These are phyloP conservation scores for Lasius platythorax DNA, from an alignment of 2,888 invertebrate species.

Conservation along the genomic window DNA sequence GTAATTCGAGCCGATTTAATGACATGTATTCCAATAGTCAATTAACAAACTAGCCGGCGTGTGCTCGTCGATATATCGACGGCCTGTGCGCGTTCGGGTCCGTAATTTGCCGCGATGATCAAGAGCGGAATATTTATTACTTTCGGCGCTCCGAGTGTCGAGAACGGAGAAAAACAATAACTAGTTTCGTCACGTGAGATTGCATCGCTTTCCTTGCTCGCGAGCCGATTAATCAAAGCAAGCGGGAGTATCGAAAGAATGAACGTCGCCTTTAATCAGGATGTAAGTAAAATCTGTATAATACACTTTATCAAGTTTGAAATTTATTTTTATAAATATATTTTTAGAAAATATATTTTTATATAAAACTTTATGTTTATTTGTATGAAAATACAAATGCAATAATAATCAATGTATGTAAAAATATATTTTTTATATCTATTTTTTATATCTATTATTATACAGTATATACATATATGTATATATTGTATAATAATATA, in stretches of 20 bases:
- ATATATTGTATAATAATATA: too few relatives aligned
- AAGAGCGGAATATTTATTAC: conserved; percentile 59
- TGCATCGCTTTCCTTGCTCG: conserved; percentile 22
- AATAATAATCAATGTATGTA: neutral
- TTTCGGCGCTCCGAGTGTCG: conserved; percentile 1
- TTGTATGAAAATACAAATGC: neutral
- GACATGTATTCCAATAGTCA: conserved; percentile 57
- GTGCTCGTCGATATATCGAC: conserved; percentile 40
- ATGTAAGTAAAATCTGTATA: neutral
- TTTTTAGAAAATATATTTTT: too few relatives aligned
- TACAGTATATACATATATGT: too few relatives aligned
- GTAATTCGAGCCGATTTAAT: conserved; percentile 39
- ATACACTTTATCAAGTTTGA: neutral
- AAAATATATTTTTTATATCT: conserved; percentile 8
- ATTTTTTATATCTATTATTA: too few relatives aligned
- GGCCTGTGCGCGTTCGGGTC: conserved; percentile 63
- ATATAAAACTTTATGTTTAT: neutral
- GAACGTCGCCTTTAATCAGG: conserved; percentile 24
- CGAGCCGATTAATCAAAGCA: conserved; percentile 32
- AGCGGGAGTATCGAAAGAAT: conserved; percentile 20
- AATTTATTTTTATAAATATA: conserved; percentile 18
- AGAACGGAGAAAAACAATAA: conserved; percentile 33
- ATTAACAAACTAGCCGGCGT: conserved; percentile 59
- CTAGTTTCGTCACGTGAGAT: conserved; percentile 26
- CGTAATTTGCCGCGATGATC: conserved; percentile 70